Percentiles rank a stretch among this genome's conserved stretches.
These are phyloP conservation scores for Temnothorax unifasciatus DNA, from an alignment of 2,888 invertebrate genomes.

Conservation along the genomic window DNA sequence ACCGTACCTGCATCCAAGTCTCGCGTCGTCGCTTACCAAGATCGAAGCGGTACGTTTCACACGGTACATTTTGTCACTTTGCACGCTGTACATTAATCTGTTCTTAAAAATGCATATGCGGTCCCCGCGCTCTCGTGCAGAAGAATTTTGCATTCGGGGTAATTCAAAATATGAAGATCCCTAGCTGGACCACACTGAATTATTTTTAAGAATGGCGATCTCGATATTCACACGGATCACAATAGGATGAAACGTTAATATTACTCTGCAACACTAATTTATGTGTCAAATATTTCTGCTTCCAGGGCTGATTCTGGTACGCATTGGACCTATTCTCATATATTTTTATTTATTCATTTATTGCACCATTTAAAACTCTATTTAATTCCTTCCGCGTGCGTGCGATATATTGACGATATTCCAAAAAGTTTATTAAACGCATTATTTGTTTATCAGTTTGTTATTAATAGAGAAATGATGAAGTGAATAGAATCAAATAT, in stretches of 20 bases:
- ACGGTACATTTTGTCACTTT: background rate
- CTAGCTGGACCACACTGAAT: constrained; percentile 38
- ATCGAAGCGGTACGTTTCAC: constrained; percentile 89
- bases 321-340: constrained; percentile 78
- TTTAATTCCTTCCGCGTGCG: background rate
- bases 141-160: constrained; percentile 49
- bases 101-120: constrained; percentile 54
- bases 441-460: background rate
- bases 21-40: constrained; percentile 88
- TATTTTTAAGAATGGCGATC: constrained; percentile 50
- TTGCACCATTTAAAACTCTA: constrained; percentile 12
- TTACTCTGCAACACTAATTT: constrained; percentile 55
- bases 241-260: constrained; percentile 61
- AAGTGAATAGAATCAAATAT: background rate
- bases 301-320: constrained; percentile 82
- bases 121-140: constrained; percentile 38
- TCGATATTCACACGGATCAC: constrained; percentile 48
- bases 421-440: background rate
- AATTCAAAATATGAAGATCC: constrained; percentile 50
- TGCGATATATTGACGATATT: background rate
- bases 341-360: constrained; percentile 61
- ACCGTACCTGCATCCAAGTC: constrained; percentile 95
- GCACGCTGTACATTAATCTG: constrained; percentile 48
- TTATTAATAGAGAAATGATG: background rate
- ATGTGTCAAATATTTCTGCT: constrained; percentile 79